Base-by-base conservation (phyloP, 1,140 invertebrate species). In the Asbolus verrucosus region DNA sequence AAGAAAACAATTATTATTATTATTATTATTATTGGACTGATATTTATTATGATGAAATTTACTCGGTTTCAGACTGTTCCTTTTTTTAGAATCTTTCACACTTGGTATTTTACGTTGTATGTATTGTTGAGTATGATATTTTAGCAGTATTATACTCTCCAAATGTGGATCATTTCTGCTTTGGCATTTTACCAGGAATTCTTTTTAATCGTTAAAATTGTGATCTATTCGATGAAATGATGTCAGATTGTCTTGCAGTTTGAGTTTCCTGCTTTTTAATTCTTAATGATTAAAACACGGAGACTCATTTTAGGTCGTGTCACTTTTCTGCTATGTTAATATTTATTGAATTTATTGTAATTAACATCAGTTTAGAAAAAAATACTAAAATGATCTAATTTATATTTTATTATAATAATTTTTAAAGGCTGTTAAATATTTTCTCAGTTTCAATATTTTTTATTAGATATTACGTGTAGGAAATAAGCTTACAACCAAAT, bases 401-500 rank as follows among this genome's bases (percentile, higher is more conserved):
- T n/a, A n/a, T n/a, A n/a, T n/a, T n/a, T n/a, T 43, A 59, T 21
- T 72, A 54, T 59, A 33, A 61, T 70, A 61, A 65, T 65, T 65
- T 62, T 39, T 68, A 38, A 73, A 73, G 71, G 71, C 71, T 73
- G 71, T 70, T 73, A 59, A 73, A 27, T 33, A 65, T 65, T 65
- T 69, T 72, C 65, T 65, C 61, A 24, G 14, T 63, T 38, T 19
- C 54, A 67, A 38, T 27, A 3, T 27, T 27, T 27, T 27, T 27
- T 27, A 24, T 46, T 65, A 54, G 60, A 66, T 72, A 68, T 68
- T 27, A 71, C n/a, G n/a, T n/a, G n/a, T 66, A 43, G 15, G 50
- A 11, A 13, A 18, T 27, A 38, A 24, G 24, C n/a, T 27, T 27
- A 27, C 24, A 27, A 27, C 8, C 24, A 27, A 27, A 13, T 50